These are phyloP conservation scores for Nibea coibor DNA, from an alignment of 2,113 vertebrate species.

Conservation along the genomic window DNA sequence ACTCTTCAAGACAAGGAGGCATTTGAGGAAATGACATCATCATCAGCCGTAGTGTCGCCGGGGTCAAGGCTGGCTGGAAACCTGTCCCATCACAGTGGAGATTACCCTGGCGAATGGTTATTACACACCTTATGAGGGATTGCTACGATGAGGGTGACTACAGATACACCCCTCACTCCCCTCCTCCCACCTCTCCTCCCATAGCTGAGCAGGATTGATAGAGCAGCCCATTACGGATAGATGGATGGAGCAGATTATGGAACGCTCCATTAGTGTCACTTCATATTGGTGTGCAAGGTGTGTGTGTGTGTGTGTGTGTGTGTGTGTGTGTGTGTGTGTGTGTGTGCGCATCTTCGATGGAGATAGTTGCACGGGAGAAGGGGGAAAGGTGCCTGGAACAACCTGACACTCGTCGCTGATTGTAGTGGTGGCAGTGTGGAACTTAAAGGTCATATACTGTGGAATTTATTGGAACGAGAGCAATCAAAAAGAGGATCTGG, in stretches of 20 bases:
- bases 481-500: conserved; percentile 13
- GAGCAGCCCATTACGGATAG: conserved; percentile 74
- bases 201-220: conserved; percentile 63
- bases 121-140: conserved; percentile 73
- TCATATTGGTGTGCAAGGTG: conserved; percentile 60
- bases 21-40: conserved; percentile 81
- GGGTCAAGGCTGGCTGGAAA: conserved; percentile 74
- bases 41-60: conserved; percentile 61
- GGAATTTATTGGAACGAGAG: background rate
- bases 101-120: conserved; percentile 69
- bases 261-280: conserved; percentile 80
- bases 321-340: conserved; percentile 6
- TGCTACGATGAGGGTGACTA: conserved; percentile 55
- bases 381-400: conserved; percentile 47
- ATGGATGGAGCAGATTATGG: conserved; percentile 77
- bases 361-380: conserved; percentile 18
- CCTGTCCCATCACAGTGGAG: conserved; percentile 59
- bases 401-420: conserved; percentile 49
- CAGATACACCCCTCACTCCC: conserved; percentile 22
- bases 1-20: conserved; percentile 61
- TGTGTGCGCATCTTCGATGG: conserved; percentile 14
- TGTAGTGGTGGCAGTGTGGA: conserved; percentile 15
- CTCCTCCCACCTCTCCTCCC: background rate
- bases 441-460: conserved; percentile 44
- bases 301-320: conserved; percentile 25